Percentiles rank a stretch among this genome's conserved stretches.
These are phyloP conservation scores for Brachionichthys hirsutus DNA, from an alignment of 2,113 vertebrate species.

Conservation along the genomic window DNA sequence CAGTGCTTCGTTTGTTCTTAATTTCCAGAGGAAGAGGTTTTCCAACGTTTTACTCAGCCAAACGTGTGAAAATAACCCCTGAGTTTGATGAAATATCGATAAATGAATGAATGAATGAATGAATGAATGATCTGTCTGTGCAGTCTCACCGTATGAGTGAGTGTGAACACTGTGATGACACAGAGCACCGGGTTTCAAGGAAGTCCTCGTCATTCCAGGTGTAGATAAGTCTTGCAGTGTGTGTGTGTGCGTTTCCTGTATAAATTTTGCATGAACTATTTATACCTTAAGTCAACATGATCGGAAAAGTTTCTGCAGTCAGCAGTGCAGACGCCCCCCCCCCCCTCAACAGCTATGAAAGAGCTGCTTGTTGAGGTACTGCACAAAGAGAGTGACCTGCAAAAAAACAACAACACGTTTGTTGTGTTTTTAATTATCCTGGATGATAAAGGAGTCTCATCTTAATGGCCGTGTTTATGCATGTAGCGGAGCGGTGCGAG, in stretches of 20 bases:
- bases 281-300: slow-evolving; percentile 18
- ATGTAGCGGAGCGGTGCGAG: slow-evolving; percentile 31
- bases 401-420: slow-evolving; percentile 22
- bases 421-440: slow-evolving; percentile 11
- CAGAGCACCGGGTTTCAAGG: neutral
- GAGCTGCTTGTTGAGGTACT: slow-evolving; percentile 50
- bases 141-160: no score
- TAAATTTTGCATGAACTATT: slow-evolving; percentile 35
- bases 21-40: slow-evolving; percentile 21
- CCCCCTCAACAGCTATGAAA: slow-evolving; percentile 54
- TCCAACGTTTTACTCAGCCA: slow-evolving; percentile 10
- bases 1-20: slow-evolving; percentile 23
- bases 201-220: neutral
- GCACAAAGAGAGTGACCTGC: slow-evolving; percentile 42
- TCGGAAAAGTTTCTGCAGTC: slow-evolving; percentile 35
- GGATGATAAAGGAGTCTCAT: slow-evolving; percentile 12
- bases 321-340: slow-evolving; percentile 13
- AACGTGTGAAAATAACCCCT: slow-evolving; percentile 46
- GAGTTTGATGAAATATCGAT: neutral
- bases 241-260: slow-evolving; percentile 21
- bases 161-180: no score
- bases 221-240: neutral
- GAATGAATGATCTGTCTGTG: neutral
- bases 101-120: neutral
- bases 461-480: slow-evolving; percentile 36